Base-by-base conservation (phyloP, 1,140 invertebrate species). In the Drosophila micromelanica region DNA sequence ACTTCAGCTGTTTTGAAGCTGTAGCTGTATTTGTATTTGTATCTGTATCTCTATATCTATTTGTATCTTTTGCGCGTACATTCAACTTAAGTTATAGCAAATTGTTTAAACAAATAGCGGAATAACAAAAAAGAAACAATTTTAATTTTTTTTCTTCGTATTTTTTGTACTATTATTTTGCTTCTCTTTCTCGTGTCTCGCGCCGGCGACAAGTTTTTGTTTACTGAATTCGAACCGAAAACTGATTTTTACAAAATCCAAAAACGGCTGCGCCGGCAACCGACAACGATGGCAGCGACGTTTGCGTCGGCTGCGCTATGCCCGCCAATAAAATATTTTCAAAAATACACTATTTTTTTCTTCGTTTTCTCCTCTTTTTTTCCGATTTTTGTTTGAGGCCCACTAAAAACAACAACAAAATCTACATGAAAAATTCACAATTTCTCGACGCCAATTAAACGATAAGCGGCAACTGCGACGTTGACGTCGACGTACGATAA, bases 201-300 rank as follows among this genome's bases (percentile, higher is more conserved):
- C 87, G 73, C 81, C 90, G 79, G 90, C 90, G 85, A 91, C 90
- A 91, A 91, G 87, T 90, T 90, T 91, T 91, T 91, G 90, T 91
- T 91, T 91, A 91, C 90, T 91, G 90, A 91, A 90, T 90, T 90
- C 76, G 73, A 87, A 87, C 70, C 76, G 81, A 89, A 89, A 90
- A 84, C 72, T 73, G 84, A 84, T 77, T 89, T 89, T 84, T 80
- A 84, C 68, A 89, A 82, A 82, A 84, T 76, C 72, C 76, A 89
- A 84, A 84, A 79, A 71, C 75, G 64, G 65, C 43, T 35, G 48
- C 30, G 48, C 6, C 27, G 48, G 32, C 23, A 59, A 49, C 54
- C 59, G 23, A 62, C 74, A 38, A 48, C 80, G 60, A 15, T 51
- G 61, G 42, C 75, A 35, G 38, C 62, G 59, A 49, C 56, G 64